A percentile compares a stretch with the other conserved stretches of the same genome.
Conservation (phyloP, 2,113 vertebrate species). For the Athene noctua region DNA sequence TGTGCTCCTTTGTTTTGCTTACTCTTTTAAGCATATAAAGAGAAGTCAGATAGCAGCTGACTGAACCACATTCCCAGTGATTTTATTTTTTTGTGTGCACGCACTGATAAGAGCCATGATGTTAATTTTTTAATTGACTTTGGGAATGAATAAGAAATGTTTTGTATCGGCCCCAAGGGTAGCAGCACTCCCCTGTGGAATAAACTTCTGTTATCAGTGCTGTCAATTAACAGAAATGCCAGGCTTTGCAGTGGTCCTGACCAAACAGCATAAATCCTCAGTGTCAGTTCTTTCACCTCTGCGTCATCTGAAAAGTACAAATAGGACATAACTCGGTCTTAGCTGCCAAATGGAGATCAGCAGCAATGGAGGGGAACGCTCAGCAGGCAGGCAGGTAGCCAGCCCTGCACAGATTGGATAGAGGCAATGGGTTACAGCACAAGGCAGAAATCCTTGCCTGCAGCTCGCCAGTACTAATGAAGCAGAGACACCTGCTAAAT, state of each 20-base stretch:
- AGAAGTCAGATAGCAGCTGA: constrained; percentile 26
- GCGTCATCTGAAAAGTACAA: background rate
- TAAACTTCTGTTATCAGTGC: background rate
- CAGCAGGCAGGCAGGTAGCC: background rate
- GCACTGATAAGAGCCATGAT: background rate
- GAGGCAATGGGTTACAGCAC: background rate
- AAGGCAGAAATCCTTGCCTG: background rate
- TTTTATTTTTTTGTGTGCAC: background rate
- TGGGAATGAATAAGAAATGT: background rate
- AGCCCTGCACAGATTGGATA: background rate
- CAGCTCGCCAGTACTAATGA: background rate
- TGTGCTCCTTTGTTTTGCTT: constrained; percentile 15
- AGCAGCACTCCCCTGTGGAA: background rate
- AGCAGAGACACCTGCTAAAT: background rate
- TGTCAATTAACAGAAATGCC: background rate
- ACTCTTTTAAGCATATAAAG: constrained; percentile 25
- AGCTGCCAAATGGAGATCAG: background rate
- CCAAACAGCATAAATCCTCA: background rate
- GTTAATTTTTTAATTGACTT: background rate
- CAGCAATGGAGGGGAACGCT: background rate
- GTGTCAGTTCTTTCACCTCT: background rate
- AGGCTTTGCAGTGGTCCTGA: background rate
- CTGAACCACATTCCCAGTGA: background rate
- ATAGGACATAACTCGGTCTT: background rate
- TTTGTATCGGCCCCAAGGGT: background rate